Evolutionary conservation across 2,888 invertebrate species (phyloP), one percentile per base, ranked within the genome.

Genomic region (Arctia plantaginis): DNA sequence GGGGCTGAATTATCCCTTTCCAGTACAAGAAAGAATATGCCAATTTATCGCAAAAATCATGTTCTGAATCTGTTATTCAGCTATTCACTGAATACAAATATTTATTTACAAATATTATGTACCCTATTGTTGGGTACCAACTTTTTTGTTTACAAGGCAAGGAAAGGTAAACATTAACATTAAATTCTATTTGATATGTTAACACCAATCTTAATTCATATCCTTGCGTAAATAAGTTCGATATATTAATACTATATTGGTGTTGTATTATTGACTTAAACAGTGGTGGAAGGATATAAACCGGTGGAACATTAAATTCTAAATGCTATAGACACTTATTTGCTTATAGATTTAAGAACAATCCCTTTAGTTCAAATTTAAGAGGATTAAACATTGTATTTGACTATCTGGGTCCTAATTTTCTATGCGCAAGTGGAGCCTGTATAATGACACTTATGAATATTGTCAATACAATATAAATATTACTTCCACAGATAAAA

Each of bases 381-480:
- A 76, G 76, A 67, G 81, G 87, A 85, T 86, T 83, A 80, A 72
- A 51, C 23, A 69, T 20, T 70, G 78, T 83, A 77, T 79, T 84
- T 74, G 72, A n/a, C 30, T 82, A 74, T 75, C 47, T n/a, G 68
- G 41, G 47, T 47, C 55, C 39, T 76, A 68, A 77, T 75, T 80
- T 27, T 69, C 66, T 33, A 55, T 72, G 70, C 65, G 20, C 33
- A 65, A 39, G 41, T 68, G 18, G 41, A 72, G 62, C 23, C 51
- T 64, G 64, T 71, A 64, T 59, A 23, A 70, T 68, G 55, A 69
- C 70, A 75, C 66, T 72, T 72, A 68, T 62, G 27, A 55, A 65
- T 69, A 66, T 75, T 41, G 66, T n/a, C 39, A 27, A 62, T 39
- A 41, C 27, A 65, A 59, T 27, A 39, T 35, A 47, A 35, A 27